These are phyloP conservation scores for Zeuzera pyrina DNA, from an alignment of 2,888 invertebrate species.

Conservation along the genomic window DNA sequence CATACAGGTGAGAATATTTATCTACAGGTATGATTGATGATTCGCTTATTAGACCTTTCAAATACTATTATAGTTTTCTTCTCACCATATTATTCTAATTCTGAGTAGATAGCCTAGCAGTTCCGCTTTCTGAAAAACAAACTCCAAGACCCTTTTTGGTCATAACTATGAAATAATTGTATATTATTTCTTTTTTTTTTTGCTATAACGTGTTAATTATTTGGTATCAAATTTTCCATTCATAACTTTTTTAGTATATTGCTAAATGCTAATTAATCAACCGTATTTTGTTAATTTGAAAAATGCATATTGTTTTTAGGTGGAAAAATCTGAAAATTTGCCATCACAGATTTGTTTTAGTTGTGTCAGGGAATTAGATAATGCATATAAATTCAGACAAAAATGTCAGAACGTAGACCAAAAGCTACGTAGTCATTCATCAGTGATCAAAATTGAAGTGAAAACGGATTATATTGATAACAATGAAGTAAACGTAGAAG, in stretches of 20 bases:
- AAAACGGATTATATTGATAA: constrained; percentile 22
- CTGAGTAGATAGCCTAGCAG: background rate
- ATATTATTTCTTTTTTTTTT: constrained; percentile 7
- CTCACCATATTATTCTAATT: too few relatives aligned
- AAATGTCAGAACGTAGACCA: constrained; percentile 58
- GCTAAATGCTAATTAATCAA: too few relatives aligned
- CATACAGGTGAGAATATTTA: constrained; percentile 35
- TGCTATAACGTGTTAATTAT: too few relatives aligned
- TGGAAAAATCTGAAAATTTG: constrained; percentile 46
- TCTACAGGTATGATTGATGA: too few relatives aligned
- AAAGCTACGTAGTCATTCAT: too few relatives aligned
- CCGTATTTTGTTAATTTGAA: too few relatives aligned
- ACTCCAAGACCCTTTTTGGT: background rate
- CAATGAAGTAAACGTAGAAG: constrained; percentile 17
- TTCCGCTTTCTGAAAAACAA: background rate
- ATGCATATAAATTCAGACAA: constrained; percentile 57
- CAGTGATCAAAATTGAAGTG: constrained; percentile 44
- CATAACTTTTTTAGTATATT: too few relatives aligned
- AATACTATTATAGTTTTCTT: too few relatives aligned
- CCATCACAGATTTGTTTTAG: constrained; percentile 51
- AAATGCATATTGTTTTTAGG: too few relatives aligned
- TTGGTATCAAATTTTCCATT: too few relatives aligned
- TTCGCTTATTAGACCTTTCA: too few relatives aligned
- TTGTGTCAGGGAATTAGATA: constrained; percentile 52
- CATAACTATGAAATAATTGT: too few relatives aligned